Conservation (phyloP, 1,140 invertebrate genomes). For the Dreissena polymorpha region DNA sequence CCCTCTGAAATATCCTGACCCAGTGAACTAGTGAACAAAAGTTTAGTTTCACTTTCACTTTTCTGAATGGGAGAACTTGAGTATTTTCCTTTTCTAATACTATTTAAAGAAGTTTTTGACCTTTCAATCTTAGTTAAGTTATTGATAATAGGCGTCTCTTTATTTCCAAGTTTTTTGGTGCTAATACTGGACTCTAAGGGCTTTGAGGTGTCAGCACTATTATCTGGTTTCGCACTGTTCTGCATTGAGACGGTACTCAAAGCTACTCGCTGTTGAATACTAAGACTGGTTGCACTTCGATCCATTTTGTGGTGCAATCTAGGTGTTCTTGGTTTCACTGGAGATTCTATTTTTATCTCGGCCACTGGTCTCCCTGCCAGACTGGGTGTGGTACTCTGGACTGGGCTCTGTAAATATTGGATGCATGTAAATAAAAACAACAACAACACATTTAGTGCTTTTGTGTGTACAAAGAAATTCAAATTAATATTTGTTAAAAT, state of each 20-base stretch:
- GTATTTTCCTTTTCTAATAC: slow-evolving; percentile 29
- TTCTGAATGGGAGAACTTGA: neutral
- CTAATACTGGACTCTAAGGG: neutral
- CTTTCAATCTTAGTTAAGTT: slow-evolving; percentile 37
- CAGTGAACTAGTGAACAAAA: neutral
- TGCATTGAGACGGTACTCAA: slow-evolving; percentile 51
- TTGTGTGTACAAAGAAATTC: too few species aligned
- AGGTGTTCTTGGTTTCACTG: slow-evolving; percentile 25
- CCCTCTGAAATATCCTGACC: slow-evolving; percentile 5
- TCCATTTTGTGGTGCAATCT: slow-evolving; percentile 9
- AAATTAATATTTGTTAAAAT: too few species aligned
- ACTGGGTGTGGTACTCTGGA: neutral
- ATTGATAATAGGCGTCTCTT: slow-evolving; percentile 20
- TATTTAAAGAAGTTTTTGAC: slow-evolving; percentile 29
- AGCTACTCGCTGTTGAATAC: slow-evolving; percentile 14
- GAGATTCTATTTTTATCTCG: slow-evolving; percentile 35
- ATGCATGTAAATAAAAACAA: too few species aligned
- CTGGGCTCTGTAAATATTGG: slow-evolving; percentile 33
- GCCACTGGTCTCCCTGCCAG: slow-evolving; percentile 19
- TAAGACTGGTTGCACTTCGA: neutral
- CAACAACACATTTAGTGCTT: too few species aligned
- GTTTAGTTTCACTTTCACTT: slow-evolving; percentile 5
- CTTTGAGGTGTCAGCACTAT: neutral
- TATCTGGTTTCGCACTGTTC: slow-evolving; percentile 39
- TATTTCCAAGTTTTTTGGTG: slow-evolving; percentile 22